Conservation (phyloP, 2,113 vertebrate genomes). For the Colaptes auratus region DNA sequence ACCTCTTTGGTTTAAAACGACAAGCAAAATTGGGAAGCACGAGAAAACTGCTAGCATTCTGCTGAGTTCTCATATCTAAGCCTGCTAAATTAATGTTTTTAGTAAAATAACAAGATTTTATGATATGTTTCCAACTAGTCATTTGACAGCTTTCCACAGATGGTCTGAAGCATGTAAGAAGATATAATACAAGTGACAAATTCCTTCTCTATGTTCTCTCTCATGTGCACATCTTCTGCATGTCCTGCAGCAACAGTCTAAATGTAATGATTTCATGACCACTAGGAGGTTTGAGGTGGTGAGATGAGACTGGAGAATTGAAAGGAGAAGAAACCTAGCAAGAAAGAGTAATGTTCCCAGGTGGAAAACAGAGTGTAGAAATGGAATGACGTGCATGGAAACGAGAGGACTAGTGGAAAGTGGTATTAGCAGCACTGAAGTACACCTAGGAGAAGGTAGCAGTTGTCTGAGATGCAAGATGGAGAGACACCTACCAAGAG, state of each 20-base stretch:
- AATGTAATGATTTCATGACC: accelerated
- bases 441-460: neutral
- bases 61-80: neutral
- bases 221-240: neutral
- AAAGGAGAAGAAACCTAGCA: neutral
- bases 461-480: neutral
- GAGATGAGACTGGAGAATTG: neutral
- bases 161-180: slow-evolving; percentile 22
- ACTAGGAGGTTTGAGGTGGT: neutral
- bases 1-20: neutral
- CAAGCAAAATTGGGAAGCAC: neutral
- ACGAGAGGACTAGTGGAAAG: neutral
- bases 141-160: slow-evolving; percentile 48
- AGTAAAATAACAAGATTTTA: slow-evolving; percentile 32
- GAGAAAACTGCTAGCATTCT: neutral
- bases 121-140: slow-evolving; percentile 36
- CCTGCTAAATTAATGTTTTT: slow-evolving; percentile 29
- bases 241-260: neutral
- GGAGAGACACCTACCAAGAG: neutral
- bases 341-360: neutral
- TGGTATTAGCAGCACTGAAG: neutral
- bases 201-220: neutral
- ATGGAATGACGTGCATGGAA: neutral
- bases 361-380: neutral
- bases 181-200: slow-evolving; percentile 19